Evolutionary conservation across 2,113 vertebrate species (phyloP).

Genomic region (Cyprinodon variegatus): DNA sequence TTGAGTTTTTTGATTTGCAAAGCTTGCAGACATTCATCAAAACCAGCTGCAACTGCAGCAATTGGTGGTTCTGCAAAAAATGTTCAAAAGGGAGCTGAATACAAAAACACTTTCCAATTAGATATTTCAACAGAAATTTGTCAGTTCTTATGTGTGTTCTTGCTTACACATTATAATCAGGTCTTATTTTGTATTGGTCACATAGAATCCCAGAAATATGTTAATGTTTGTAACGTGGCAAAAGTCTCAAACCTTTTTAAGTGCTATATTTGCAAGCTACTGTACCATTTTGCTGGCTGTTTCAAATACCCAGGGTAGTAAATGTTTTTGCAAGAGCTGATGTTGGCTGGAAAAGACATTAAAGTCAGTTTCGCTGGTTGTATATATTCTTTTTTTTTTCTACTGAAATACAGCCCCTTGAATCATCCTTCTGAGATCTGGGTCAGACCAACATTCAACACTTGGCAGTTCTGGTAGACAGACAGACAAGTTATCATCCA

Average conservation of each 20-base stretch:
- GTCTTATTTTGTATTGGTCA: no score
- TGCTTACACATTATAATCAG: no score
- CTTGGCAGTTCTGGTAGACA: not conserved
- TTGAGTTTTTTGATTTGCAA: not conserved
- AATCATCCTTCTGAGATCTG: conserved; percentile 17
- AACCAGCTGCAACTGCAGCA: not conserved
- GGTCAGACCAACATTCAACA: not conserved
- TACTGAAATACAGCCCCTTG: not conserved
- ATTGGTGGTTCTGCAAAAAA: not conserved
- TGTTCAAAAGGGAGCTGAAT: not conserved
- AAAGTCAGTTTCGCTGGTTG: not conserved
- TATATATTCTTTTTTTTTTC: not conserved
- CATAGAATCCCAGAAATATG: no score
- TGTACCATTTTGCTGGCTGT: not conserved
- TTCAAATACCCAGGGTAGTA: no score
- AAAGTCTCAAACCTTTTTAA: no score
- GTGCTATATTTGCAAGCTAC: not conserved
- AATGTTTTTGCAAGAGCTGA: not conserved
- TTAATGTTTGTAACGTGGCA: not conserved
- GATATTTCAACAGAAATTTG: no score
- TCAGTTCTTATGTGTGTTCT: no score
- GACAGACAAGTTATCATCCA: not conserved
- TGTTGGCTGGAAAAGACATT: not conserved
- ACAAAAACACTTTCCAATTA: not conserved
- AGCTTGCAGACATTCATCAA: not conserved